Evolutionary conservation across 2,888 invertebrate species (phyloP), one percentile per base, ranked within the genome.

Genomic region (Hirtodrosophila confusa): DNA sequence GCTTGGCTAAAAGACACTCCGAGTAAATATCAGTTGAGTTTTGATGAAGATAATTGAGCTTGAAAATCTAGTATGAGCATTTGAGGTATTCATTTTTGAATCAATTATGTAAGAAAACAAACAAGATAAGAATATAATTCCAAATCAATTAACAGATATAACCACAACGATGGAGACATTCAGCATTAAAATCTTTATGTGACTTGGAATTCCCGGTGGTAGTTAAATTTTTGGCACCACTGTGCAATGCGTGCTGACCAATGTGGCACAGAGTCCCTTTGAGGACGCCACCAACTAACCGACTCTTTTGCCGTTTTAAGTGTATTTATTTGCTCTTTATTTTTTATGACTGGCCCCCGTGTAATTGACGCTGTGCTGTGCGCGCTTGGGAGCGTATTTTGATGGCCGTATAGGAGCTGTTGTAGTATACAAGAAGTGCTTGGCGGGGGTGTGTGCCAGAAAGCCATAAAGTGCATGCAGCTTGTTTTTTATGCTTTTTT

Each of bases 301-400:
- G 58, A 63, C 64, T 65, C 58, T 53, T 58, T 60, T 62, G 40
- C 44, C 61, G 48, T 76, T 87, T 87, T 87, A 87, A 82, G 82
- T 82, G 88, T 82, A 87, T 82, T 82, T 82, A 79, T 87, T 86
- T 87, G 83, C 68, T 83, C 80, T 82, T 87, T 86, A 87, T 17
- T 82, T 82, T 82, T 82, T 82, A 82, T 83, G 88, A 76, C 83
- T 73, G 67, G 72, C 60, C 62, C 79, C 80, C 87, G 83, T 78
- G 86, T 87, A 82, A 82, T 82, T 86, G 88, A 86, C 73, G 82
- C 82, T 80, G 17, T 17, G 82, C 82, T 80, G 17, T 17, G 83
- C 83, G 4, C 27, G 66, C 75, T 68, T 51, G 50, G 75, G 10
- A 83, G 67, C 70, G 65, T 69, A 78, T 64, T 88, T 71, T 80